Base-by-base conservation (phyloP, 2,888 invertebrate genomes). In the Tenthredo notha region DNA sequence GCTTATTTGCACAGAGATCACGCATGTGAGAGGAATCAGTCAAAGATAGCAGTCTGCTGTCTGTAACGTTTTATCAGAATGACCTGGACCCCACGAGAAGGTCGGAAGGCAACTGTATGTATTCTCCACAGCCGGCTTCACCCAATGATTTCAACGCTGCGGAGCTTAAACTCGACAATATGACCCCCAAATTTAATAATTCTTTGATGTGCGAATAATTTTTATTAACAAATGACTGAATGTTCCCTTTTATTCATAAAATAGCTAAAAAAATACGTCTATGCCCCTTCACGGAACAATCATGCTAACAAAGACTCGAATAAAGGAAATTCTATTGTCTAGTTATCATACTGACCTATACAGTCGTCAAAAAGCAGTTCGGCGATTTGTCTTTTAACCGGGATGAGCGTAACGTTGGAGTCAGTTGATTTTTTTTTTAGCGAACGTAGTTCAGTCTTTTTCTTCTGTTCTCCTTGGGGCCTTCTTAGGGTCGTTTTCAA, bases 281-380 rank as follows among this genome's bases (percentile, higher is more conserved):
- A 9, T n/a, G 43, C 10, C 2, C 12, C 18, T 9, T 33, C 65
- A 1, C 21, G 15, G 65, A 15, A 65, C 29, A 4, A 29, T 65
- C 1, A 15, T 5, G 29, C 29, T 25, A 15, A 65, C 33, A 67
- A 67, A 67, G 67, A 15, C 12, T 33, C 7, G 33, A 67, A 67
- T 15, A 18, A 33, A 67, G 18, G 18, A 18, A 33, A 33, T 33
- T 67, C 18, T 33, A 29, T 67, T 67, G 29, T 67, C 29, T 15
- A 15, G 6, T 33, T 37, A 80, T 25, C 40, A 78, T 85, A 89
- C 91, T 85, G 58, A 92, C 92, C 90, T 72, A 80, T 72, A 82
- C 92, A 90, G 86, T 83, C 85, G 50, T 90, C 91, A 77, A 92
- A 91, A 6, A 92, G 84, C 85, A 91, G 77, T 84, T 89, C 88